Conservation (phyloP, 2,113 vertebrate species). For the Ptyas mucosa region DNA sequence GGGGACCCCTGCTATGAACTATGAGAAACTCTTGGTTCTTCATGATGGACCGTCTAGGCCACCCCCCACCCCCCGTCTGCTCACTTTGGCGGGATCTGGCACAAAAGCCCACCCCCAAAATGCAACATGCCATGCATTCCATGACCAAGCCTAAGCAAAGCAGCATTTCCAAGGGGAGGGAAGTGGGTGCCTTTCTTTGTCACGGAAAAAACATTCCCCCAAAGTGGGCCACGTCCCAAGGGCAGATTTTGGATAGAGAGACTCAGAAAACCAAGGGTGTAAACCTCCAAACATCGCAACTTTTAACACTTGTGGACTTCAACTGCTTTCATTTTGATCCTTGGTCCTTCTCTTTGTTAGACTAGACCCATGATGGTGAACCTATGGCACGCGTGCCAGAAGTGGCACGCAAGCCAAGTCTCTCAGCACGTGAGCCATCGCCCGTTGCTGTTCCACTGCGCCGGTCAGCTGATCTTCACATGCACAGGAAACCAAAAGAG, state of each 20-base stretch:
- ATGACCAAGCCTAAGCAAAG: slow-evolving; percentile 12
- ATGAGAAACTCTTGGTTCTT: neutral
- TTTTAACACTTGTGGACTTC: neutral
- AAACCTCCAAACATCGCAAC: neutral
- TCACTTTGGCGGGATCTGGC: slow-evolving; percentile 54
- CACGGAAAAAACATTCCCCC: neutral
- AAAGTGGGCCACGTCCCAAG: neutral
- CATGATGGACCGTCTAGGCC: fast-evolving
- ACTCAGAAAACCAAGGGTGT: neutral
- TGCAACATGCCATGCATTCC: neutral
- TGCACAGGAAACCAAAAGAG: too few relatives aligned
- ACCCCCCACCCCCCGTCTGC: slow-evolving; percentile 41
- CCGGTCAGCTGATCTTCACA: too few relatives aligned
- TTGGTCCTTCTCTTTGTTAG: too few relatives aligned
- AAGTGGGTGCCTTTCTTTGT: slow-evolving; percentile 29
- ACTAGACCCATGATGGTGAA: too few relatives aligned
- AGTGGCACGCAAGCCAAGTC: too few relatives aligned
- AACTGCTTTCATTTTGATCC: too few relatives aligned
- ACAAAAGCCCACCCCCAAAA: neutral
- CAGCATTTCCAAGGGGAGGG: slow-evolving; percentile 29
- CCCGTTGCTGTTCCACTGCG: too few relatives aligned
- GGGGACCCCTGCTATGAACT: too few relatives aligned
- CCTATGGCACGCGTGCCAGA: too few relatives aligned
- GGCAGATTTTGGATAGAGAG: neutral
- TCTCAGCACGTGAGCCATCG: too few relatives aligned